Base-by-base conservation (phyloP, 2,888 invertebrate species). In the Pseudeuparius sepicola region DNA sequence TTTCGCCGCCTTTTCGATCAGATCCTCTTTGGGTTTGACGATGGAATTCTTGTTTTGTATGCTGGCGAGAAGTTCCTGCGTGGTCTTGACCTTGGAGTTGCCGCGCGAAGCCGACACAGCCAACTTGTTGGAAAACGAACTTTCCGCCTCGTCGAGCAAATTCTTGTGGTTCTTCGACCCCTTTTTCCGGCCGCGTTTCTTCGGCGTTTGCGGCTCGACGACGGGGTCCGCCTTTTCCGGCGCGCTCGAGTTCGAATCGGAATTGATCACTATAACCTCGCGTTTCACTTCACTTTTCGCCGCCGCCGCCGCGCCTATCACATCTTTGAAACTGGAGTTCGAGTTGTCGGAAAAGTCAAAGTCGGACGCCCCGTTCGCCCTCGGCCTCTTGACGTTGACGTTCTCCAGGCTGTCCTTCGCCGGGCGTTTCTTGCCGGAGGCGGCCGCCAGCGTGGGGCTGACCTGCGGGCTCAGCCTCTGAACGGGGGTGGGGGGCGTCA, bases 1-100 rank as follows among this genome's bases (percentile, higher is more conserved):
- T 39, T 62, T 61, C 16, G 63, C 63, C 2, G 63, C 63, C 16
- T 58, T 51, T 37, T 60, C 56, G 34, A 52, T 59, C 52, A 60
- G 52, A 51, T 62, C 61, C 42, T 61, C 61, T 31, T 54, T 56
- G 3, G 53, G 51, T 43, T 53, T 51, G 5, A 38, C 31, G 14
- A 40, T 40, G 5, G 48, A 40, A 36, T 54, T 53, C 30, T 59
- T 55, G 32, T 57, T 62, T 61, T 79, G 78, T 48, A 87, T 68
- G 59, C 83, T 79, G 34, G 80, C 83, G 39, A 88, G 65, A 35
- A 89, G 63, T 59, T 89, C 85, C 55, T 83, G 78, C 1, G 88
- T 89, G 14, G 81, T 82, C 61, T 80, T 80, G 28, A 81, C 68
- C 53, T 73, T 73, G 12, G 73, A 71, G 53, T 72, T 70, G 26